Base-by-base conservation (phyloP, 2,888 invertebrate genomes). In the Yponomeuta evonymella region DNA sequence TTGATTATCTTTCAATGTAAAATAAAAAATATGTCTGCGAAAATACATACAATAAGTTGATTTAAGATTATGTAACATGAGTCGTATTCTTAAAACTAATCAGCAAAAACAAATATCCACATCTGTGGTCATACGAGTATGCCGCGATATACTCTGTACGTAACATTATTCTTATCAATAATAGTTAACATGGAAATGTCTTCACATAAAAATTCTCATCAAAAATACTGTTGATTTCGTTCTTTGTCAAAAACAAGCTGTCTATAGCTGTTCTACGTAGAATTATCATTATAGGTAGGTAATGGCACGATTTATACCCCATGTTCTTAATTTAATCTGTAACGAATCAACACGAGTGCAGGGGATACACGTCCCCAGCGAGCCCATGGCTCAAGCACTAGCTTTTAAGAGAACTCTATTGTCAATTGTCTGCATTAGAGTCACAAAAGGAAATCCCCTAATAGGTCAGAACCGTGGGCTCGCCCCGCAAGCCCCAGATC, bases 11-110 rank as follows among this genome's bases (percentile, higher is more conserved):
- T 58, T 58, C 64, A 64, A 23, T 30, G 64, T 23, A 23, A 29
- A 64, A 64, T 64, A 64, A 29, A 63, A 64, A 29, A 64, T 64
- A 64, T 23, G 64, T 64, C 64, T 64, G 64, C 64, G 29, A 64
- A 30, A 29, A 64, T 64, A 64, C 29, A 29, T 29, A 64, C 29
- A 64, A 64, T 64, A 64, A 58, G 23, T 64, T 64, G 64, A 64
- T 64, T 64, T 64, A 64, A 64, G 29, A 64, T 64, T 64, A 64
- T n/a, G 29, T 64, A 64, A 64, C 64, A 64, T 29, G 29, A 30
- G 64, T 64, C 29, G 29, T 29, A 64, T 64, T 30, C 29, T 64
- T 29, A 64, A 64, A 64, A 64, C 23, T 64, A 64, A 64, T 64
- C 64, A 64, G 29, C 64, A 64, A 64, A 64, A 64, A 58, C 51